Base-by-base conservation (phyloP, 2,888 invertebrate species). In the Tipula confusa region DNA sequence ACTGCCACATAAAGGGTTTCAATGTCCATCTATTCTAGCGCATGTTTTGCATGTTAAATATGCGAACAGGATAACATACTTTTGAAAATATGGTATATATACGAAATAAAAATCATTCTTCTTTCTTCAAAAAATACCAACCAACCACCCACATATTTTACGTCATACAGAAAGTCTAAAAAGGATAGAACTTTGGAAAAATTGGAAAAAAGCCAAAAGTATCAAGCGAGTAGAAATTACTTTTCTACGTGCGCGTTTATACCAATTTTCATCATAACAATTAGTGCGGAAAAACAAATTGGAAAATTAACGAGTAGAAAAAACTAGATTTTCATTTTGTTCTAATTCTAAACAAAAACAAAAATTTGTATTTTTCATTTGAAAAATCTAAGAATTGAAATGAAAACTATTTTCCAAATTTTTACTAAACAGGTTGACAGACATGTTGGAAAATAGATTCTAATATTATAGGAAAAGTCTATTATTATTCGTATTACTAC, bases 351-450 rank as follows among this genome's bases (percentile, higher is more conserved):
- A 64, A 64, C 24, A 18, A 9, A 64, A 64, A 24, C 11, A 33
- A 33, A 33, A 33, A 33, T n/a, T n/a, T n/a, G n/a, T n/a, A 33
- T 33, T 64, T 9, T 24, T 0, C 9, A 43, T 43, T 36, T 6
- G 9, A 9, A 64, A 64, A 64, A 24, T 64, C 11, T 6, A 1
- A 64, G 64, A 64, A 43, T 43, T 24, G 64, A 64, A 64, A 64
- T 64, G 64, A 64, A 64, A 64, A 64, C 64, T 64, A 64, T 64
- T 64, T 64, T 64, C 24, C 18, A 64, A 64, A 64, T 64, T 64
- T 64, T 24, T 13, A 64, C 24, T 24, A 64, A 64, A 64, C 64
- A 64, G 64, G 64, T 64, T 64, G 64, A 24, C 64, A 64, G 64
- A 64, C 24, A 24, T 64, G 18, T 64, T 24, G 64, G 64, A 64